A percentile compares a stretch with the other conserved stretches of the same genome.
phyloP scores from a whole-genome alignment of 2,797 vertebrate genomes.

The Tinamus major region DNA sequence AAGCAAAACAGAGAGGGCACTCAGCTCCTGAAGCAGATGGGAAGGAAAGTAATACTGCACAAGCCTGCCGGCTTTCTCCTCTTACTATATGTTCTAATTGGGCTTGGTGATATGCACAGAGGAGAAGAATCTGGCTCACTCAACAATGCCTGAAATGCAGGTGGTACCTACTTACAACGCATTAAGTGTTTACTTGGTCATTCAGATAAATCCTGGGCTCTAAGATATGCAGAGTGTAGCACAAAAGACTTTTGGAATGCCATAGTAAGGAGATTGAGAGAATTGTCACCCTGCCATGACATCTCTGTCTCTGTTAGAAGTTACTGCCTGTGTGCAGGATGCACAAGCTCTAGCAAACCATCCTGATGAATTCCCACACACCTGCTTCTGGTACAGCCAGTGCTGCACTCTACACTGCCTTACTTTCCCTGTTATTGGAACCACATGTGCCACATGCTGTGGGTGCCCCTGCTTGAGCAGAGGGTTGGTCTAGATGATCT shows the following conservation, averaged over 20 bases:
- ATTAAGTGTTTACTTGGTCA: background rate
- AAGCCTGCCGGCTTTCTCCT: background rate
- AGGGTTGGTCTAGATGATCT: too few relatives aligned
- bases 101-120: background rate
- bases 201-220: background rate
- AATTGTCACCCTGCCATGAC: background rate
- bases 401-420: background rate
- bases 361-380: background rate
- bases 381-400: background rate
- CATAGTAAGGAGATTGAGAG: background rate
- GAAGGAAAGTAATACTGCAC: background rate
- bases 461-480: too few relatives aligned
- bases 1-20: background rate
- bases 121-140: background rate
- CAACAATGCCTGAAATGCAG: background rate
- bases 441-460: too few relatives aligned
- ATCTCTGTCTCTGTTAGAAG: background rate
- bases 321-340: background rate
- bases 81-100: constrained; percentile 18
- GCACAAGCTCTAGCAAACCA: background rate
- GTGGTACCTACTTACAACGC: background rate
- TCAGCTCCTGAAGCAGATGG: background rate
- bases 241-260: background rate
- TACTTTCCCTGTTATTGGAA: background rate
- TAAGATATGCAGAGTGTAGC: background rate